Base-by-base conservation (phyloP, 2,888 invertebrate species). In the Andrena camellia region DNA sequence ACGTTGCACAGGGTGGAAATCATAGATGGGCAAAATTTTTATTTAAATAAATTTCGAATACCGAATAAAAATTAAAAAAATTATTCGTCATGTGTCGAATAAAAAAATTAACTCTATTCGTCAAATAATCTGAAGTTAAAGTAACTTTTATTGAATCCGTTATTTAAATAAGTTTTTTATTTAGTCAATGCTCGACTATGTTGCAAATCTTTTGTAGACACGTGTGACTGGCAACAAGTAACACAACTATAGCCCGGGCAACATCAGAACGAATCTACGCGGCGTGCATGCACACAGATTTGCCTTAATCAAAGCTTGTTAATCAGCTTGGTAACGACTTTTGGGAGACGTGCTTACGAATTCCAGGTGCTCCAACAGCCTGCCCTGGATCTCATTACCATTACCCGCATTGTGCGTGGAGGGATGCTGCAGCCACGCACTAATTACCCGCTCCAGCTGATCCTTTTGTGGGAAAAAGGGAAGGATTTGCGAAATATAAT, bases 241-340 rank as follows among this genome's bases (percentile, higher is more conserved):
- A 29, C 54, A 60, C 48, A 42, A 60, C 31, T 23, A 48, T 8
- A 62, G 66, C 8, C 54, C 35, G 35, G 20, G 26, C 59, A 52
- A 35, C 26, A 54, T 62, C 78, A 52, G 60, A 20, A 62, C 68
- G 57, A 29, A 68, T 57, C 71, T 42, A 64, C 66, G 74, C 63
- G 42, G 26, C 66, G 48, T 66, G 63, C 64, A 42, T 67, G 78
- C 73, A 71, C 52, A 62, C 62, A 48, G 78, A 72, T 81, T 85
- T 69, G 67, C 85, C 87, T 86, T 87, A 87, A 90, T 90, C 85
- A 85, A 76, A 74, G 81, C 87, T 86, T 86, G 89, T 87, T 90
- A 90, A 89, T 90, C 89, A 87, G 84, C 86, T 89, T 87, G 88
- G 83, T 89, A 90, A 88, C 83, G 83, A 87, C 85, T 88, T 89